A percentile compares a stretch with the other conserved stretches of the same genome.
These are phyloP conservation scores for Argopecten irradians DNA, from an alignment of 1,140 invertebrate genomes.

Conservation along the genomic window DNA sequence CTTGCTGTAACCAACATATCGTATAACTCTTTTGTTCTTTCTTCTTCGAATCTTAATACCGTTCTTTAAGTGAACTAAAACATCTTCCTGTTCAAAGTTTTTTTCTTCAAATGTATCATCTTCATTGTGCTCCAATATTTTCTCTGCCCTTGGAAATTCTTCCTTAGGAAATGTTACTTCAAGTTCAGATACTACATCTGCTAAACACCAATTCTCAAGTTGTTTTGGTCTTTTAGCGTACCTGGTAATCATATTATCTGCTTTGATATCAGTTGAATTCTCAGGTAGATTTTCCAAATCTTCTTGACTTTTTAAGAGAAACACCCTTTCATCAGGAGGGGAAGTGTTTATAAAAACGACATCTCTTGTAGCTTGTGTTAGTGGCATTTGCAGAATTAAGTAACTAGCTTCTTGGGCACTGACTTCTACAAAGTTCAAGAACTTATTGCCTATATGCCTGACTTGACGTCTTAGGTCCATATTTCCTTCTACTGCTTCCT, in stretches of 20 bases:
- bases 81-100: constrained; percentile 29
- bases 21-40: constrained; percentile 27
- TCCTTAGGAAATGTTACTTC: neutral
- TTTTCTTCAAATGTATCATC: constrained; percentile 24
- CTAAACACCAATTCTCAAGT: constrained; percentile 38
- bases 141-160: neutral
- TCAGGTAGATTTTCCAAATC: constrained; percentile 28
- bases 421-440: constrained; percentile 49
- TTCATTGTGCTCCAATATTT: constrained; percentile 14
- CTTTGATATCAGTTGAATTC: constrained; percentile 40
- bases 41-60: constrained; percentile 39
- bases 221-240: constrained; percentile 42
- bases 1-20: constrained; percentile 37
- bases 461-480: constrained; percentile 47
- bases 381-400: constrained; percentile 49
- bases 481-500: constrained; percentile 49
- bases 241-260: constrained; percentile 35
- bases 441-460: constrained; percentile 46
- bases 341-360: constrained; percentile 54
- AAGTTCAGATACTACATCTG: constrained; percentile 39
- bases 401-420: constrained; percentile 50
- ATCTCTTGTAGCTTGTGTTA: too few relatives aligned
- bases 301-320: constrained; percentile 41
- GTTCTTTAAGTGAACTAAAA: constrained; percentile 36
- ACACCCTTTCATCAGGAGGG: constrained; percentile 41